Evolutionary conservation across 2,113 vertebrate species (phyloP).

Genomic region (Seriola dumerili): DNA sequence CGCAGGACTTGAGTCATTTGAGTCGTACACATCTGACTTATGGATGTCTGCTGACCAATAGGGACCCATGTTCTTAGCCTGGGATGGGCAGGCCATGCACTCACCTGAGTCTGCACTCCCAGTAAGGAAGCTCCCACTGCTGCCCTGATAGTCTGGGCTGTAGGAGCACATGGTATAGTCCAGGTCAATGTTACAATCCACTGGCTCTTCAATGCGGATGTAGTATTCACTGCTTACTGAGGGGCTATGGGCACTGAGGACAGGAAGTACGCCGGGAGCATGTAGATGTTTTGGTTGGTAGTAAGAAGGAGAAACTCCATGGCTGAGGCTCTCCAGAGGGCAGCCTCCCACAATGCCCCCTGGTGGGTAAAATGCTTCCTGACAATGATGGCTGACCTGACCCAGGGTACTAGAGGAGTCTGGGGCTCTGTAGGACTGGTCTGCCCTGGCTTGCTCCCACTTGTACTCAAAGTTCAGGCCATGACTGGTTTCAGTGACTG

Average conservation of each 20-base stretch:
- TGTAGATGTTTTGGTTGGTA: conserved; percentile 87
- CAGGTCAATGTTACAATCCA: conserved; percentile 84
- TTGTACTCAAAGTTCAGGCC: conserved; percentile 98
- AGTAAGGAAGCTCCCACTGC: conserved; percentile 81
- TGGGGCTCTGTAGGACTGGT: conserved; percentile 79
- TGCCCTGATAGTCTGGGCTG: conserved; percentile 84
- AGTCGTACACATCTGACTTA: conserved; percentile 82
- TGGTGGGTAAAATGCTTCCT: conserved; percentile 89
- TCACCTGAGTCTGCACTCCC: conserved; percentile 78
- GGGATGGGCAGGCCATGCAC: conserved; percentile 79
- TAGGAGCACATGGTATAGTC: conserved; percentile 89
- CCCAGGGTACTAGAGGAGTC: conserved; percentile 77
- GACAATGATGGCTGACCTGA: conserved; percentile 84
- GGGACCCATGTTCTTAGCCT: conserved; percentile 70
- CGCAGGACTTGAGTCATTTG: conserved; percentile 84
- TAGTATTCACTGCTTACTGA: conserved; percentile 93
- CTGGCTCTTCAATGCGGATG: conserved; percentile 93
- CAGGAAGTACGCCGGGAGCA: conserved; percentile 89
- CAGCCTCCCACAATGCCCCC: conserved; percentile 82
- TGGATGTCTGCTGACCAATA: conserved; percentile 84
- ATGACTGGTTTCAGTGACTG: conserved; percentile 94
- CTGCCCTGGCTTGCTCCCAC: conserved; percentile 91
- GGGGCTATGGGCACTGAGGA: conserved; percentile 93
- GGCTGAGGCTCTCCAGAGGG: conserved; percentile 80
- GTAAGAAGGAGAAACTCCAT: conserved; percentile 89